Percentiles rank a stretch among this genome's conserved stretches.
Evolutionary conservation across 1,140 invertebrate genomes (phyloP).

Genomic region (Drosophila ironensis): DNA sequence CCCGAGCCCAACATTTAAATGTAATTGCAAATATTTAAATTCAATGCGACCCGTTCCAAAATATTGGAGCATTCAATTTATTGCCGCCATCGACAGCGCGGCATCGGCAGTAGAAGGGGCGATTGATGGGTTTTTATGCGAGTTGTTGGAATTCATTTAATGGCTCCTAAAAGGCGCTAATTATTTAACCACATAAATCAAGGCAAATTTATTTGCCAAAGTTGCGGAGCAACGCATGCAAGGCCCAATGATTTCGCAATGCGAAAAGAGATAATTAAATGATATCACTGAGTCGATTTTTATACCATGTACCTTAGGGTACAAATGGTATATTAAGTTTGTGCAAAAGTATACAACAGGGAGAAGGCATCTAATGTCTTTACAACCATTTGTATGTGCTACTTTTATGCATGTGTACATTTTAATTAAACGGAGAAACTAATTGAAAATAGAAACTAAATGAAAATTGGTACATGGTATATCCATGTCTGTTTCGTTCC

Average conservation of each 20-base stretch:
- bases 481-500: too few species aligned
- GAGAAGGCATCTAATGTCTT: too few species aligned
- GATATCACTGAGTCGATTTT: background rate
- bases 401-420: too few species aligned
- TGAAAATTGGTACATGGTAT: too few species aligned
- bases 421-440: too few species aligned
- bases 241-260: background rate
- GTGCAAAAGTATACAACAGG: too few species aligned
- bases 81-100: constrained; percentile 18
- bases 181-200: constrained; percentile 49
- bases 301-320: too few species aligned
- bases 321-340: too few species aligned
- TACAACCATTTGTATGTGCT: too few species aligned
- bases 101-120: background rate
- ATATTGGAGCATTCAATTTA: constrained; percentile 50
- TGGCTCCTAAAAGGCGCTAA: constrained; percentile 42
- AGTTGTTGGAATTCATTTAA: constrained; percentile 22
- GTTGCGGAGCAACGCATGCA: background rate
- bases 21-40: constrained; percentile 79
- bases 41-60: constrained; percentile 36
- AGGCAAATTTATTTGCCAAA: constrained; percentile 10
- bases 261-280: constrained; percentile 9
- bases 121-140: constrained; percentile 26
- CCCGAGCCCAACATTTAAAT: constrained; percentile 66
- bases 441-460: too few species aligned